Evolutionary conservation across 1,140 invertebrate genomes (phyloP).

Genomic region (Pseudomyrmex gracilis): DNA sequence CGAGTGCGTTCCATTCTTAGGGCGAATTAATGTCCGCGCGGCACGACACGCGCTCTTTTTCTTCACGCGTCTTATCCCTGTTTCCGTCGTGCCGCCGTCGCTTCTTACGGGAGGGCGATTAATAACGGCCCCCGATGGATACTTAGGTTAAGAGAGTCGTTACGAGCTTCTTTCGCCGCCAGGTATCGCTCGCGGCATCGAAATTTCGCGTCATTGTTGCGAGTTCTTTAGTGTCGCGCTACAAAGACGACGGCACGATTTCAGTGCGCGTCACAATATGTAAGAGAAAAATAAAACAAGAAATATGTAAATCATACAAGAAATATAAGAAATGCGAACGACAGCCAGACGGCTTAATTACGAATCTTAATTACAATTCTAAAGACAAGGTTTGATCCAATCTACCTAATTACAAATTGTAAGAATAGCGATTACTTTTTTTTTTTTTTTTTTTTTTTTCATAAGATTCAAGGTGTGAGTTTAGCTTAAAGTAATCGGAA

Average conservation of each 20-base stretch:
- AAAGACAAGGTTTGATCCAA: neutral
- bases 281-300: neutral
- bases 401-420: neutral
- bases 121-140: constrained; percentile 45
- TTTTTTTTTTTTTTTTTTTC: neutral
- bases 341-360: neutral
- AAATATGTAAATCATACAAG: neutral
- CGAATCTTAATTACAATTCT: neutral
- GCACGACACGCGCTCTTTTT: constrained; percentile 72
- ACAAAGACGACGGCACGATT: constrained; percentile 9
- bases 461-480: neutral
- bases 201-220: constrained; percentile 13
- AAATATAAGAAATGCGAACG: neutral
- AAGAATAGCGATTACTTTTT: neutral
- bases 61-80: constrained; percentile 40
- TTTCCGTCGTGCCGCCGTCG: constrained; percentile 17
- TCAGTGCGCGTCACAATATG: neutral
- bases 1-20: constrained; percentile 31
- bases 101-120: constrained; percentile 50
- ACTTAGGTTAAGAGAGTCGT: constrained; percentile 47
- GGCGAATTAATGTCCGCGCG: constrained; percentile 69
- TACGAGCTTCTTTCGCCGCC: constrained; percentile 43
- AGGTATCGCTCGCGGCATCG: constrained; percentile 37
- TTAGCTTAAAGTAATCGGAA: constrained; percentile 6
- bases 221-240: constrained; percentile 22